Evolutionary conservation across 2,113 vertebrate species (phyloP).

Genomic region (Collichthys lucidus): DNA sequence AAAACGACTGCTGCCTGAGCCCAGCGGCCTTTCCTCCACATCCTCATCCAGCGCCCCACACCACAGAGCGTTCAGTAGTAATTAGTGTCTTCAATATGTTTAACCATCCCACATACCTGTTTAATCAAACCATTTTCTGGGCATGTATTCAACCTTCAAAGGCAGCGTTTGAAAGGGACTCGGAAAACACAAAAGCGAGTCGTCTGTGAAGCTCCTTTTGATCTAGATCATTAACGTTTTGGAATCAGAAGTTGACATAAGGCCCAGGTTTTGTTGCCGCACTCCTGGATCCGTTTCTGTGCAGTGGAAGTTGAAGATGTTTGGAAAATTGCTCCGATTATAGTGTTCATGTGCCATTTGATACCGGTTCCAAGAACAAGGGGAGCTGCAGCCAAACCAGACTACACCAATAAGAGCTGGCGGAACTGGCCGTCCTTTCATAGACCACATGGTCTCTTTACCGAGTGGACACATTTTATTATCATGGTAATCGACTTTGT

Average conservation of each 20-base stretch:
- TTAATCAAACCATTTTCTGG: constrained; percentile 76
- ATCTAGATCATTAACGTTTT: constrained; percentile 86
- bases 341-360: constrained; percentile 88
- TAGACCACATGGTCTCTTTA: constrained; percentile 90
- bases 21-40: constrained; percentile 66
- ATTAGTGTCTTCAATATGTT: constrained; percentile 80
- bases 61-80: constrained; percentile 67
- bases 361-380: constrained; percentile 90
- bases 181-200: constrained; percentile 69
- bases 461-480: constrained; percentile 88
- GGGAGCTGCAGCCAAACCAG: constrained; percentile 89
- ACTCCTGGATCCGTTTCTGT: constrained; percentile 84
- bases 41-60: constrained; percentile 69
- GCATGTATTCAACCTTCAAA: constrained; percentile 74
- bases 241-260: constrained; percentile 82
- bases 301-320: constrained; percentile 86
- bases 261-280: constrained; percentile 80
- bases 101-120: constrained; percentile 78
- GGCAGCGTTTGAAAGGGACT: constrained; percentile 67
- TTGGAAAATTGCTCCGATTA: constrained; percentile 88
- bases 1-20: constrained; percentile 46
- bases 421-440: constrained; percentile 91
- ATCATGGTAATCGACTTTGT: constrained; percentile 90
- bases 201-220: constrained; percentile 79
- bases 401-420: constrained; percentile 89